Evolutionary conservation across 2,113 vertebrate species (phyloP).

Genomic region (Microtus richardsoni): DNA sequence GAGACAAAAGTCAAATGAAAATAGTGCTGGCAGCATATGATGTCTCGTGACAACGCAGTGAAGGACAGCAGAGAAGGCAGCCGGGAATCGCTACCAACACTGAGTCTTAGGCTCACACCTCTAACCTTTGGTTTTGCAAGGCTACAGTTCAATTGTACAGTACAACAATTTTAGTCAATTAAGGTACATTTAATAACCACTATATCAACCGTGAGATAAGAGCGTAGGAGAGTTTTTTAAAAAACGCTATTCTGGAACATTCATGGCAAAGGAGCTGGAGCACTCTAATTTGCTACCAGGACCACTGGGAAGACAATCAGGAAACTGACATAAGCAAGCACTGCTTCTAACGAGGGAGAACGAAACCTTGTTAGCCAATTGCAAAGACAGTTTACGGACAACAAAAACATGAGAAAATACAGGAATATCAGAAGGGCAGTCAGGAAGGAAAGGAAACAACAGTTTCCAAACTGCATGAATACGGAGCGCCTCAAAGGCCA

Average conservation of each 20-base stretch:
- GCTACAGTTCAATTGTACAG: constrained; percentile 29
- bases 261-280: not conserved
- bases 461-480: not conserved
- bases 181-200: constrained; percentile 56
- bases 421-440: not conserved
- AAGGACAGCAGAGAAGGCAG: not conserved
- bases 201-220: constrained; percentile 3
- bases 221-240: constrained; percentile 25
- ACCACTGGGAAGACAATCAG: constrained; percentile 4
- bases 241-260: constrained; percentile 46
- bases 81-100: not conserved
- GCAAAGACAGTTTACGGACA: not conserved
- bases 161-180: constrained; percentile 23
- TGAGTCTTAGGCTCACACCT: not conserved
- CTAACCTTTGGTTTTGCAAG: constrained; percentile 39
- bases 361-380: not conserved
- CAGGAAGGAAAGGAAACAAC: not conserved
- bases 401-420: not conserved
- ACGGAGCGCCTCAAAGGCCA: not conserved
- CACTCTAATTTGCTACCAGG: constrained; percentile 15
- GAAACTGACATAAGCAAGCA: not conserved
- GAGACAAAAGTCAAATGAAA: constrained; percentile 36
- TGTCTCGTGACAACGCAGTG: not conserved
- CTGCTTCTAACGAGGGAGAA: constrained; percentile 28
- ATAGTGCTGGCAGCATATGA: not conserved